These are phyloP conservation scores for Tenualosa thibaudeaui DNA, from an alignment of 2,797 vertebrate species.

Conservation along the genomic window DNA sequence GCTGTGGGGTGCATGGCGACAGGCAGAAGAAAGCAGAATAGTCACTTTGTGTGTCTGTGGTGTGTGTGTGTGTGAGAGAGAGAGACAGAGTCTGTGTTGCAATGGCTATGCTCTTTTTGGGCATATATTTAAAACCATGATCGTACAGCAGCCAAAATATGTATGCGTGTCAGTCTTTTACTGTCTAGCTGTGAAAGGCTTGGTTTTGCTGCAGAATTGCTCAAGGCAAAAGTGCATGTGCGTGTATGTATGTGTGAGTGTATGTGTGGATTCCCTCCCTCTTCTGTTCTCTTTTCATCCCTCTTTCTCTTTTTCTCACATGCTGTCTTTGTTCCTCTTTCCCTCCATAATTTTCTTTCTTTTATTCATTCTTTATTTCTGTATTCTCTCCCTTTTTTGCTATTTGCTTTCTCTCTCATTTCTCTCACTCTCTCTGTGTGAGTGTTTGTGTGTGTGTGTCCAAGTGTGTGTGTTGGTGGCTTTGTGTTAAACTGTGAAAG, in stretches of 20 bases:
- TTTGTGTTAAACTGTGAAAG: constrained; percentile 64
- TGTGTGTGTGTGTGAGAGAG: constrained; percentile 6
- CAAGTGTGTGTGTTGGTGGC: constrained; percentile 30
- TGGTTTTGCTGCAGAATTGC: constrained; percentile 1
- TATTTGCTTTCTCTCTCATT: not conserved
- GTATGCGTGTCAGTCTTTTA: not conserved
- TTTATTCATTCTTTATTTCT: too few relatives aligned
- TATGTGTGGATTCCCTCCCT: not conserved
- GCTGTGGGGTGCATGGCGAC: constrained; percentile 39
- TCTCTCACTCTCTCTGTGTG: not conserved
- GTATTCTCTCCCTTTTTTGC: not conserved
- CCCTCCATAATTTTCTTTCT: not conserved
- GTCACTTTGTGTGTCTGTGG: constrained; percentile 19
- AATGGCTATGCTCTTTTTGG: constrained; percentile 34
- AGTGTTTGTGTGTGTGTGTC: constrained; percentile 1
- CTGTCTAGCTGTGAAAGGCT: not conserved
- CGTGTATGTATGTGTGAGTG: too few relatives aligned
- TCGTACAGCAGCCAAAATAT: not conserved
- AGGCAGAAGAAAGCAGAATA: constrained; percentile 44
- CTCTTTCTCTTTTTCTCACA: not conserved
- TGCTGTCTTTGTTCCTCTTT: not conserved
- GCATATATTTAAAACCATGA: not conserved
- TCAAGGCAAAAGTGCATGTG: not conserved
- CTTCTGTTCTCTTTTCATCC: not conserved
- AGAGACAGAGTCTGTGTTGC: constrained; percentile 14